Conservation (phyloP, 2,888 invertebrate species). For the Girardia tigrina region DNA sequence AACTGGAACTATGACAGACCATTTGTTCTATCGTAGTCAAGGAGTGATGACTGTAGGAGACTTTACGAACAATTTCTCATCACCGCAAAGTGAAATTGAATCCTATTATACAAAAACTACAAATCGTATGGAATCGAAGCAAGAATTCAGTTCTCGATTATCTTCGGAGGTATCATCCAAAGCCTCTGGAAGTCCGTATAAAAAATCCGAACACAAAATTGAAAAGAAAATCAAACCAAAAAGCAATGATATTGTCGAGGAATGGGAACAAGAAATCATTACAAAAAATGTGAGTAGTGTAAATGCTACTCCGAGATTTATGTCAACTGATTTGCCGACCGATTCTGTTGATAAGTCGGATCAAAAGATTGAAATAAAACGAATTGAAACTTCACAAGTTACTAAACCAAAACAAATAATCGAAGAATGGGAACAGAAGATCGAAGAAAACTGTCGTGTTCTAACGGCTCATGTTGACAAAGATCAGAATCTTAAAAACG, state of each 20-base stretch:
- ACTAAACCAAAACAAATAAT: neutral
- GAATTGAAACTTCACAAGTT: neutral
- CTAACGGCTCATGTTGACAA: neutral
- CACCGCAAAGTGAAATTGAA: neutral
- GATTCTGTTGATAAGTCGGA: neutral
- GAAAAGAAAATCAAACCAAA: neutral
- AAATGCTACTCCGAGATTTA: no score
- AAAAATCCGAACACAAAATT: neutral
- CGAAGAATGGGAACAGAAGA: neutral
- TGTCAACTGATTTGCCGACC: no score
- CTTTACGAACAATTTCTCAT: neutral
- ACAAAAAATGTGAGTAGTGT: neutral
- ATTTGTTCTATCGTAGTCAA: conserved; percentile 13
- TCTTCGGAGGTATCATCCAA: neutral
- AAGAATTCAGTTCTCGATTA: neutral
- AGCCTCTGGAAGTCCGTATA: neutral
- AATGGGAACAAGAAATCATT: neutral
- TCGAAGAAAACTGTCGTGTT: neutral
- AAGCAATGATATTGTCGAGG: neutral
- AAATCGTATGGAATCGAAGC: neutral
- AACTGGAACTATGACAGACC: neutral
- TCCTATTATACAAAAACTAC: neutral
- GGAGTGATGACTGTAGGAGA: neutral
- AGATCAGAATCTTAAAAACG: neutral
- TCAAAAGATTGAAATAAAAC: neutral